These are phyloP conservation scores for Ptiloglossa arizonensis DNA, from an alignment of 1,140 invertebrate species.

Conservation along the genomic window DNA sequence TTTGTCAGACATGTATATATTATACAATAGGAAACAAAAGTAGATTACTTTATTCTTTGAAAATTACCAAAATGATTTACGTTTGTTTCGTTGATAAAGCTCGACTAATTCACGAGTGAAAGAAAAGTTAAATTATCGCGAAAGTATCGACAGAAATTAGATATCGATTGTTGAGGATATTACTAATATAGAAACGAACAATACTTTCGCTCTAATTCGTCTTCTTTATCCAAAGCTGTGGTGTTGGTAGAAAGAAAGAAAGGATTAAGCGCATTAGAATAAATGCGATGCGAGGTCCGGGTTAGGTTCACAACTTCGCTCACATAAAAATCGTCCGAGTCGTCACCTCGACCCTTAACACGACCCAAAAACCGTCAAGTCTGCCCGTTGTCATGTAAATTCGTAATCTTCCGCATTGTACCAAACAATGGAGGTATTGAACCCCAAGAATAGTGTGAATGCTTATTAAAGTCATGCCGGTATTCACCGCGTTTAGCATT, in stretches of 20 bases:
- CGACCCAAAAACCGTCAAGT: slow-evolving; percentile 69
- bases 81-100: too few relatives aligned
- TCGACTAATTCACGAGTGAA: too few relatives aligned
- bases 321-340: neutral
- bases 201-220: too few relatives aligned
- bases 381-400: slow-evolving; percentile 70
- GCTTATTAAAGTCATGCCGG: slow-evolving; percentile 32
- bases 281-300: neutral
- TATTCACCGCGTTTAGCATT: slow-evolving; percentile 38
- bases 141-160: too few relatives aligned
- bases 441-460: slow-evolving; percentile 20
- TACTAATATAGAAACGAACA: too few relatives aligned
- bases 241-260: neutral
- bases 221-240: neutral
- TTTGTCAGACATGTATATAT: too few relatives aligned
- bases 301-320: too few relatives aligned
- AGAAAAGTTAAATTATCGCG: too few relatives aligned
- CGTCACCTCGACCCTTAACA: slow-evolving; percentile 75
- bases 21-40: too few relatives aligned
- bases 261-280: slow-evolving; percentile 19
- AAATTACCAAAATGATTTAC: too few relatives aligned
- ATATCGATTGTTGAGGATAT: too few relatives aligned
- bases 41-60: too few relatives aligned
- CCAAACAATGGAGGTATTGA: slow-evolving; percentile 36
- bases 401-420: slow-evolving; percentile 61